Conservation (phyloP, 92 coral and sea anemone species). For the Pocillopora meandrina region DNA sequence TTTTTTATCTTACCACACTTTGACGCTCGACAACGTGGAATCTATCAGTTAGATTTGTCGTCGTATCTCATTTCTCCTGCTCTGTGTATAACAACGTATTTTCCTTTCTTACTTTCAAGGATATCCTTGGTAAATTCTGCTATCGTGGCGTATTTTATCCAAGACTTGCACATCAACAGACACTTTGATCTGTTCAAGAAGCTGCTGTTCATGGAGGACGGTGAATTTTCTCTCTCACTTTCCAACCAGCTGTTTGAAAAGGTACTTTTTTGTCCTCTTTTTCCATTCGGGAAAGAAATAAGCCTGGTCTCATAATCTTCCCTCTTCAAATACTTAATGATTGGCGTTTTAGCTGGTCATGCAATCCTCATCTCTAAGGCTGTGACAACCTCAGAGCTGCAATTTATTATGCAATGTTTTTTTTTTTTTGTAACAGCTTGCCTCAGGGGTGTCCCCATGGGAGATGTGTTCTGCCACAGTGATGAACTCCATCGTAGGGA, state of each 20-base stretch:
- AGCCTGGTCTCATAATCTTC: neutral
- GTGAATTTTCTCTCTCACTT: constrained; percentile 90
- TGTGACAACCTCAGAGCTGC: neutral
- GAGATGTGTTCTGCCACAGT: constrained; percentile 90
- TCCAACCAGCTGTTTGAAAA: constrained; percentile 93
- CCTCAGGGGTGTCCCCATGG: constrained; percentile 81
- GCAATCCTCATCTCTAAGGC: neutral
- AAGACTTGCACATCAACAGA: constrained; percentile 72
- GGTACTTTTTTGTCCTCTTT: constrained; percentile 52
- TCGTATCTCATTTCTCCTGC: neutral
- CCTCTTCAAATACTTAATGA: neutral
- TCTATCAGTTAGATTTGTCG: no score
- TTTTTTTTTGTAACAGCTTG: constrained; percentile 43
- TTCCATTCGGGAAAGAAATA: neutral
- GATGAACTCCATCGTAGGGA: constrained; percentile 78
- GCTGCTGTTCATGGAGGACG: constrained; percentile 94
- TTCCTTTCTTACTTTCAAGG: constrained; percentile 37
- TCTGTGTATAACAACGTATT: no score
- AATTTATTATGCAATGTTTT: no score
- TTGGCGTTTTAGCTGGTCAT: neutral
- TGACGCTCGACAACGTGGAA: no score
- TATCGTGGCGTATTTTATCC: constrained; percentile 82
- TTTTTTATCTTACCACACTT: no score
- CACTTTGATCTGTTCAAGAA: constrained; percentile 92
- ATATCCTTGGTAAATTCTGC: constrained; percentile 88